Conservation (phyloP, 2,888 invertebrate species). For the Diploptera punctata region DNA sequence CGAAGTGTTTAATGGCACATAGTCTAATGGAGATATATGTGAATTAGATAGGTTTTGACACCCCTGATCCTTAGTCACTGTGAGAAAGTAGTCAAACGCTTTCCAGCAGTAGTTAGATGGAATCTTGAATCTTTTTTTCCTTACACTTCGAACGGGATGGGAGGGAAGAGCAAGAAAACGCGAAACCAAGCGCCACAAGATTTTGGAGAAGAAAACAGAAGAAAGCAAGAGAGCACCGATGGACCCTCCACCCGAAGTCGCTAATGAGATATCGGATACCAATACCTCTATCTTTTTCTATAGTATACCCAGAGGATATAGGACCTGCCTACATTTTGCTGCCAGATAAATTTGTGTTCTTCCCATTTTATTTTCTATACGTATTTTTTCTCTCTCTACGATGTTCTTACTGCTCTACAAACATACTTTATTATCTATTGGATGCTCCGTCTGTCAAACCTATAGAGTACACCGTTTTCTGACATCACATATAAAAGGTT, state of each 20-base stretch:
- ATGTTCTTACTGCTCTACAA: too few relatives aligned
- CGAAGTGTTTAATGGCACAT: too few relatives aligned
- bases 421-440: conserved; percentile 12
- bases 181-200: too few relatives aligned
- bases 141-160: not conserved
- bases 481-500: not conserved
- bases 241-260: conserved; percentile 1
- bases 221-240: not conserved
- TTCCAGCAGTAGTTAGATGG: not conserved
- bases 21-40: too few relatives aligned
- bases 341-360: conserved; percentile 12
- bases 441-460: conserved; percentile 3
- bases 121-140: conserved; percentile 1
- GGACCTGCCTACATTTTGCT: conserved; percentile 7
- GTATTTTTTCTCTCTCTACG: not conserved
- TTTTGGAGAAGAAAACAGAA: too few relatives aligned
- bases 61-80: not conserved
- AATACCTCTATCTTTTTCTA: conserved; percentile 27
- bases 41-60: not conserved
- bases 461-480: not conserved
- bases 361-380: conserved; percentile 1
- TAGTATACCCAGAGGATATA: conserved; percentile 6
- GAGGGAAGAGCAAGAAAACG: too few relatives aligned
- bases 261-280: conserved; percentile 38
- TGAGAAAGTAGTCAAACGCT: not conserved